Conservation (phyloP, 2,797 vertebrate species). For the Mus spretus region DNA sequence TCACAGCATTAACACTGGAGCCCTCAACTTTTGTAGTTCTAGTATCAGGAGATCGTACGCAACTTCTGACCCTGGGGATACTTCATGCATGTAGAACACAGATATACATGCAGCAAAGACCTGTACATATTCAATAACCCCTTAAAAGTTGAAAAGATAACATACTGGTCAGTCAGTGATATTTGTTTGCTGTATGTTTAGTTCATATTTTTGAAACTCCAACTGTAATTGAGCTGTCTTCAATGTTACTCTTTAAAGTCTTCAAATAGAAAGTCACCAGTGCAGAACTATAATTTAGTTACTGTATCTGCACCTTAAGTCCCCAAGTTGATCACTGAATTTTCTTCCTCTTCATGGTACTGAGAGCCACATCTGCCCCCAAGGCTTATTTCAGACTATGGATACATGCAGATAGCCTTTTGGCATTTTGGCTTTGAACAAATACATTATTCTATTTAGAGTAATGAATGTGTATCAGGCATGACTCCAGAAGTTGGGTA, state of each 20-base stretch:
- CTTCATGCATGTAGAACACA: not conserved
- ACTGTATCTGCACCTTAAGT: not conserved
- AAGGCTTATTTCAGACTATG: not conserved
- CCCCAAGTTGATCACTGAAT: not conserved
- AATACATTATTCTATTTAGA: not conserved
- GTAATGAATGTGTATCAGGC: not conserved
- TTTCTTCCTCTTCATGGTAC: not conserved
- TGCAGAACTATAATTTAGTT: not conserved
- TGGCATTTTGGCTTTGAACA: not conserved
- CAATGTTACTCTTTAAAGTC: not conserved
- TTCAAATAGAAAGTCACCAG: not conserved
- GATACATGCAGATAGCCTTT: not conserved
- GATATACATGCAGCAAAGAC: not conserved
- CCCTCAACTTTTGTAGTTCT: not conserved
- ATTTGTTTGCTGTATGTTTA: not conserved
- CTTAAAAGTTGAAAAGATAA: not conserved
- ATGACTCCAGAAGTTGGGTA: not conserved
- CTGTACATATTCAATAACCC: not conserved
- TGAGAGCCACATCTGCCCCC: not conserved
- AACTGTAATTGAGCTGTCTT: conserved; percentile 30
- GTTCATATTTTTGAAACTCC: not conserved
- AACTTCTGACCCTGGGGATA: not conserved
- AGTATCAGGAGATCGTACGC: not conserved
- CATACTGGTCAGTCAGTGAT: not conserved
- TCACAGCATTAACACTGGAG: not conserved